Evolutionary conservation across 2,888 invertebrate species (phyloP).

Genomic region (Drosophila anceps): DNA sequence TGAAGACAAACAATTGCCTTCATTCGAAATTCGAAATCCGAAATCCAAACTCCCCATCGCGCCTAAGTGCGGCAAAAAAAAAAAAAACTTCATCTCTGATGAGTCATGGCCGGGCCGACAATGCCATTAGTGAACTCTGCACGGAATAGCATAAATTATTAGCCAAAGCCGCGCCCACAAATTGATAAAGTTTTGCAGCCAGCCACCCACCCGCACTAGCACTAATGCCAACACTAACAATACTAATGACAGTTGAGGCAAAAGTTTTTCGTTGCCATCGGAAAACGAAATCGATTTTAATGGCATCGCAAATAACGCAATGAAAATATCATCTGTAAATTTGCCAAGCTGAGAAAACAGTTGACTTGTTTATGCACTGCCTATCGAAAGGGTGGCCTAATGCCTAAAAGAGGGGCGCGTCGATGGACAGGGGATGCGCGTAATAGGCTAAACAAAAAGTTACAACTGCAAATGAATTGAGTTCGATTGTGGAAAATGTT

Average conservation of each 20-base stretch:
- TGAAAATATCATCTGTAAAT: constrained; percentile 71
- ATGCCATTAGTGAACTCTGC: constrained; percentile 43
- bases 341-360: constrained; percentile 54
- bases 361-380: constrained; percentile 63
- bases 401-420: background rate
- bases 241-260: constrained; percentile 78
- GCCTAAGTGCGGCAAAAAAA: constrained; percentile 7
- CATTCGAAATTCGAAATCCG: background rate
- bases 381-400: background rate
- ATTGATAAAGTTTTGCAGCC: constrained; percentile 74
- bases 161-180: constrained; percentile 73
- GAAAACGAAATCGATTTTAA: constrained; percentile 77
- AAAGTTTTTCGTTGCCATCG: constrained; percentile 56
- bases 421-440: background rate
- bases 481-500: constrained; percentile 56
- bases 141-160: constrained; percentile 71
- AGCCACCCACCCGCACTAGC: constrained; percentile 4
- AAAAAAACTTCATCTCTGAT: constrained; percentile 58
- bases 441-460: constrained; percentile 43
- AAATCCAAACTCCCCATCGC: background rate
- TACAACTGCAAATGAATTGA: constrained; percentile 63
- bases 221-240: constrained; percentile 53
- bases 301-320: constrained; percentile 75
- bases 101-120: constrained; percentile 47
- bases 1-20: constrained; percentile 75